These are phyloP conservation scores for Dexiosoma caninum DNA, from an alignment of 2,888 invertebrate genomes.

Conservation along the genomic window DNA sequence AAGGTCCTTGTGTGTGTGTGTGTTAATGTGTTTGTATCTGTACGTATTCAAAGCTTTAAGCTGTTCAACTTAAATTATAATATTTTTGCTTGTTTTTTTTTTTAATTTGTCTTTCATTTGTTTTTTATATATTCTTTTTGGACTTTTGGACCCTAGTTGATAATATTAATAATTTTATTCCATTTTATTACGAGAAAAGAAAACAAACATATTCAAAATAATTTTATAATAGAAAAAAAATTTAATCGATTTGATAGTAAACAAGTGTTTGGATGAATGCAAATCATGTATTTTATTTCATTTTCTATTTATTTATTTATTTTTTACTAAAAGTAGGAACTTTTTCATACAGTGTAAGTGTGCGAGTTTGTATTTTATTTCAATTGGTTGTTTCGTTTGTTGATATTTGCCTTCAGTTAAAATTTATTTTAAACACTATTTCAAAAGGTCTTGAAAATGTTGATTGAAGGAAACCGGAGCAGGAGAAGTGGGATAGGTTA, in stretches of 20 bases:
- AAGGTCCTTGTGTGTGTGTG: constrained; percentile 35
- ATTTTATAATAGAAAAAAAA: background rate
- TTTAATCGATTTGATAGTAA: constrained; percentile 3
- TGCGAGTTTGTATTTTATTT: constrained; percentile 46
- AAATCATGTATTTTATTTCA: constrained; percentile 7
- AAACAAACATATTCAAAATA: constrained; percentile 5
- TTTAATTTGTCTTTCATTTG: constrained; percentile 25
- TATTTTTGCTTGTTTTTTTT: constrained; percentile 33
- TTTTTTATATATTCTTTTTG: constrained; percentile 32
- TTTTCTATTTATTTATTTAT: too few relatives aligned
- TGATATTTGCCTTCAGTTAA: constrained; percentile 9
- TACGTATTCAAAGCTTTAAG: constrained; percentile 37
- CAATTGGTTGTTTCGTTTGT: background rate
- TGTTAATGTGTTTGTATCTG: background rate
- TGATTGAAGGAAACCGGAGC: constrained; percentile 17
- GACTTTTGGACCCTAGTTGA: constrained; percentile 62
- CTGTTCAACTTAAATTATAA: constrained; percentile 24
- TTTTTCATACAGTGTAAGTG: constrained; percentile 61
- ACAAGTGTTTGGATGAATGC: constrained; percentile 3
- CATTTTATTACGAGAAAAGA: too few relatives aligned
- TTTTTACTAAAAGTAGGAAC: constrained; percentile 59
- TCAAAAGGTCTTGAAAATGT: background rate
- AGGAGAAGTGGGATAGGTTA: constrained; percentile 9
- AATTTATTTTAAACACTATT: constrained; percentile 18
- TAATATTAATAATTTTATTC: constrained; percentile 42